Conservation (phyloP, 2,113 vertebrate genomes). For the Trochalopteron elliotii region DNA sequence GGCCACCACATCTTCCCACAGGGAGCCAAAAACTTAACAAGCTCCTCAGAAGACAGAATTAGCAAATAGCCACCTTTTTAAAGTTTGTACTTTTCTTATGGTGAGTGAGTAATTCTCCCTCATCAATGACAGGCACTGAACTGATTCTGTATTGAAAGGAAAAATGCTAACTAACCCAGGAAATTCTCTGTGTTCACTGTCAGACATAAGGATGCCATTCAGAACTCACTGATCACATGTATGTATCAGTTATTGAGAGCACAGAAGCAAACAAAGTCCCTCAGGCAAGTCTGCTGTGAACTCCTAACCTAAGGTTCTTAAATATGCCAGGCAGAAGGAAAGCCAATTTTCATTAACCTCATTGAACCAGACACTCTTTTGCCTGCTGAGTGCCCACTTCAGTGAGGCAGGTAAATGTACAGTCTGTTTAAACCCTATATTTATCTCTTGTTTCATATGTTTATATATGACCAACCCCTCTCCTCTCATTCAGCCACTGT, state of each 20-base stretch:
- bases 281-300: background rate
- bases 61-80: background rate
- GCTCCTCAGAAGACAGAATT: background rate
- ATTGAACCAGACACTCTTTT: background rate
- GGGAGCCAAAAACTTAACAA: background rate
- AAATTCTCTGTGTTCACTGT: background rate
- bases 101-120: background rate
- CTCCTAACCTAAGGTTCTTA: background rate
- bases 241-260: background rate
- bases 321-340: background rate
- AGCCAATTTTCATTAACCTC: background rate
- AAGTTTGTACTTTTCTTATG: background rate
- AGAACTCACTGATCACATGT: background rate
- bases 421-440: background rate
- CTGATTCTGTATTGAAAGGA: background rate
- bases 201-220: background rate
- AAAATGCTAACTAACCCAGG: background rate
- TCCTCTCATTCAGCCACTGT: background rate
- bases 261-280: background rate
- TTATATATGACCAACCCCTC: background rate
- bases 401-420: background rate
- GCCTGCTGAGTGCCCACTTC: background rate
- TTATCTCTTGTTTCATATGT: background rate
- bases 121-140: background rate
- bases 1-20: background rate